These are phyloP conservation scores for Calyptomena viridis DNA, from an alignment of 2,113 vertebrate genomes.

Conservation along the genomic window DNA sequence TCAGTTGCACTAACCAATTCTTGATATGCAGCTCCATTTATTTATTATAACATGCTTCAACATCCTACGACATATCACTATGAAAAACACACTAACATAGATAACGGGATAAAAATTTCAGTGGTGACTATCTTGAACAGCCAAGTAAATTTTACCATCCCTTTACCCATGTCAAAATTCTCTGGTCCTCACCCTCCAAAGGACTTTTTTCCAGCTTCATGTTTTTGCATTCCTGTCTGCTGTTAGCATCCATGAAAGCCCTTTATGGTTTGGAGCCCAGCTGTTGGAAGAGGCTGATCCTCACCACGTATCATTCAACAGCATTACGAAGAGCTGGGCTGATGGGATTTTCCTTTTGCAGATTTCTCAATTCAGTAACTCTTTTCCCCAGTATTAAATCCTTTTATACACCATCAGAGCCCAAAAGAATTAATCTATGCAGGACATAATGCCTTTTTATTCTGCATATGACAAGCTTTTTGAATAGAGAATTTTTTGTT, in stretches of 20 bases:
- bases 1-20: neutral
- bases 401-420: neutral
- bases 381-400: neutral
- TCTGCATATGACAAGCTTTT: neutral
- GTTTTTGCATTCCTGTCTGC: neutral
- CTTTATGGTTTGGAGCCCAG: neutral
- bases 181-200: neutral
- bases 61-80: neutral
- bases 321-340: neutral
- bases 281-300: neutral
- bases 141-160: neutral
- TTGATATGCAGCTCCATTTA: neutral
- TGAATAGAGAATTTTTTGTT: neutral
- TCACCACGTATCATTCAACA: neutral
- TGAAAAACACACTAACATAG: neutral
- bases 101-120: neutral
- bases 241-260: neutral
- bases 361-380: neutral
- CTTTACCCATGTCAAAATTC: neutral
- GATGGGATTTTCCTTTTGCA: neutral
- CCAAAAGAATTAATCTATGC: constrained; percentile 5
- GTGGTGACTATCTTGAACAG: neutral
- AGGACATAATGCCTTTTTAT: neutral
- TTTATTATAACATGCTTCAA: neutral
- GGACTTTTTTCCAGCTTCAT: neutral